Conservation (phyloP, 2,888 invertebrate species). For the Ophonus ardosiacus region DNA sequence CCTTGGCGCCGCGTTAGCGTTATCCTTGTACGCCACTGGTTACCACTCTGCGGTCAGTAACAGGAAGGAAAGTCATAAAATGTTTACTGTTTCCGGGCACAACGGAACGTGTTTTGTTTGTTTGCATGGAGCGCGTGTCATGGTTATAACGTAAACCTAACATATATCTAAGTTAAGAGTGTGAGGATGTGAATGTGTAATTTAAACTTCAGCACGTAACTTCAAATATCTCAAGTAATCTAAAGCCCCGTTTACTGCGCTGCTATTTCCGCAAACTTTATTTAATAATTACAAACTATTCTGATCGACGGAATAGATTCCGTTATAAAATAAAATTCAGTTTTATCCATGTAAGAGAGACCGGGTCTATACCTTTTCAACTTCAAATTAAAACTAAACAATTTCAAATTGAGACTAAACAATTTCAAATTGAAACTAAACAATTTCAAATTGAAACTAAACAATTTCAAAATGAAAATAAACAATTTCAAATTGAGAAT, state of each 20-base stretch:
- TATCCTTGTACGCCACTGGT: neutral
- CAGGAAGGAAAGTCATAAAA: constrained; percentile 55
- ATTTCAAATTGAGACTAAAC: too few species aligned
- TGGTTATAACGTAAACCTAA: constrained; percentile 9
- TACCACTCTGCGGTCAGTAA: constrained; percentile 17
- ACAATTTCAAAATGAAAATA: too few species aligned
- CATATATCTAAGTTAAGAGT: constrained; percentile 33
- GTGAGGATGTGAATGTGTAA: constrained; percentile 12
- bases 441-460: too few species aligned
- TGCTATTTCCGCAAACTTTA: neutral
- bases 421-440: too few species aligned
- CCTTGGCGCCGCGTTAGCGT: neutral
- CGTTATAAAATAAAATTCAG: too few species aligned
- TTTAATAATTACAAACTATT: neutral
- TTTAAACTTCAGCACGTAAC: constrained; percentile 29
- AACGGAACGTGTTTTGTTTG: constrained; percentile 6
- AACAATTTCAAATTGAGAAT: too few species aligned
- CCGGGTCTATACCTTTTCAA: too few species aligned
- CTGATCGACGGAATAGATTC: too few species aligned
- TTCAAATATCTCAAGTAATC: constrained; percentile 14
- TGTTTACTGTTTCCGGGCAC: constrained; percentile 46
- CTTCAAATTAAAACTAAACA: too few species aligned
- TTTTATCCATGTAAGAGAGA: too few species aligned
- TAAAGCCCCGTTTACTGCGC: neutral
- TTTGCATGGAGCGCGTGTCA: constrained; percentile 26